A percentile compares a stretch with the other conserved stretches of the same genome.
phyloP scores from a whole-genome alignment of 2,113 vertebrate species.

The Poeciliopsis turrubarensis region DNA sequence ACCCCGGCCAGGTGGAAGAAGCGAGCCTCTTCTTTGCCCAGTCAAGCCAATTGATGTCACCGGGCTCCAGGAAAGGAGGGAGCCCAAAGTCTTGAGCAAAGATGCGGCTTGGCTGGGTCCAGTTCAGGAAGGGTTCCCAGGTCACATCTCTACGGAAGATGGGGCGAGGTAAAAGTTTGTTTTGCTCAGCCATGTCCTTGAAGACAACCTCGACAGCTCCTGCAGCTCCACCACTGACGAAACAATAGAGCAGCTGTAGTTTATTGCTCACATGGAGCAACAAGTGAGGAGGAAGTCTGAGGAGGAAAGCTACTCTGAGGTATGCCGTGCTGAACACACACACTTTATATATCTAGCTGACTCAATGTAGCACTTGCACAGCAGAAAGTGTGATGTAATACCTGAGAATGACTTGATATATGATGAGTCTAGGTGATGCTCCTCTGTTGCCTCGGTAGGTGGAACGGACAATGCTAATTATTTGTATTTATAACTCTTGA shows the following conservation, averaged over 20 bases:
- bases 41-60: conserved; percentile 73
- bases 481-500: conserved; percentile 75
- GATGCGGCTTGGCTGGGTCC: conserved; percentile 67
- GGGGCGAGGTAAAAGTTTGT: conserved; percentile 68
- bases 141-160: conserved; percentile 70
- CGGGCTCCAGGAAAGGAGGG: conserved; percentile 69
- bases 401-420: conserved; percentile 47
- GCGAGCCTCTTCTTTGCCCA: conserved; percentile 72
- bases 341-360: conserved; percentile 62
- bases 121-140: conserved; percentile 75
- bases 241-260: conserved; percentile 44
- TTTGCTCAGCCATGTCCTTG: conserved; percentile 66
- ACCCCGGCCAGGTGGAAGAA: conserved; percentile 61
- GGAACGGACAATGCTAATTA: conserved; percentile 55
- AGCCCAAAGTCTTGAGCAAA: conserved; percentile 72
- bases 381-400: conserved; percentile 53
- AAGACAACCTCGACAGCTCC: conserved; percentile 20
- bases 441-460: conserved; percentile 55
- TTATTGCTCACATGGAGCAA: conserved; percentile 16
- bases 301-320: conserved; percentile 33
- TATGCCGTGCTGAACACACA: conserved; percentile 25
- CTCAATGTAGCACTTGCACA: conserved; percentile 55
- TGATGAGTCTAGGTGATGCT: conserved; percentile 43
- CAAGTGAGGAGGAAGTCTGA: conserved; percentile 32
- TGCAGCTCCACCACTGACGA: conserved; percentile 25